Evolutionary conservation across 2,888 invertebrate species (phyloP), one percentile per base, ranked within the genome.

Genomic region (Netelia virgata): DNA sequence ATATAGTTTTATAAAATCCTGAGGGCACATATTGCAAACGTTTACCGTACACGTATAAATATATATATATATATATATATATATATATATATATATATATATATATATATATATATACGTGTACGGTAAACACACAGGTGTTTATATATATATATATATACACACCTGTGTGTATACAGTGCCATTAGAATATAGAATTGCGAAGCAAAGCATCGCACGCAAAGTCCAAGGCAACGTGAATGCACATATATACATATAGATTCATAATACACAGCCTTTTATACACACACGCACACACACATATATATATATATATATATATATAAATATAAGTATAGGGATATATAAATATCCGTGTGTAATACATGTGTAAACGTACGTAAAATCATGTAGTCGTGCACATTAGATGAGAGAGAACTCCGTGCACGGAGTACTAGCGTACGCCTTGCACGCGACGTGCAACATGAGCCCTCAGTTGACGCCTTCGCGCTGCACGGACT

Each of bases 371-470:
- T n/a, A 66, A 75, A 66, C 23, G 75, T 43, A 43, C 23, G 43
- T 20, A 28, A 75, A 75, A 66, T 64, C 64, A 18, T 47, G 47
- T 47, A 47, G 11, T 59, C 64, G 70, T 57, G 53, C 72, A 72
- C 57, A 64, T 10, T 16, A 75, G 75, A 74, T 53, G 57, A 70
- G 70, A 10, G 23, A 47, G 70, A 69, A 83, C 16, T 59, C 61
- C 61, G 61, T 72, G 83, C 80, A 80, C 66, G 80, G 72, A 80
- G 64, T 20, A 36, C 75, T 70, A 80, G 72, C 74, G 69, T 75
- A 83, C 41, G 76, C 50, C 28, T 83, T 83, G 83, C 80, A 83
- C 80, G 83, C 80, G 83, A 83, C 80, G 80, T 69, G 68, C 66
- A 80, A 76, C 80, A n/a, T 50, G 83, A 80, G 75, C 69, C 72